Base-by-base conservation (phyloP, 2,888 invertebrate genomes). In the Gerris lacustris region DNA sequence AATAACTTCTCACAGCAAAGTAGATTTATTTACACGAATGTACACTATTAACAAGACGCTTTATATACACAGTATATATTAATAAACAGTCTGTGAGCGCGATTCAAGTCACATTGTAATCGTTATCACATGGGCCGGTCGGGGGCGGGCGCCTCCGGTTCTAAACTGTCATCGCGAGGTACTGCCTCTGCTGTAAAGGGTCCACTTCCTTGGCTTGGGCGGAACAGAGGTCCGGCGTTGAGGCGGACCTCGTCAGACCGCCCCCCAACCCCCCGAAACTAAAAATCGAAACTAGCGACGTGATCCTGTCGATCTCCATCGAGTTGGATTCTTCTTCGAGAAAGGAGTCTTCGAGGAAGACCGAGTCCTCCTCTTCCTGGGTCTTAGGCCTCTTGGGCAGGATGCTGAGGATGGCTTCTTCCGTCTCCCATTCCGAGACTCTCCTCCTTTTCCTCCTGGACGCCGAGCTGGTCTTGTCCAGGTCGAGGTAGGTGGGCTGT, bases 291-390 rank as follows among this genome's bases (percentile, higher is more conserved):
- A 85, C 85, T 73, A 85, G 78, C 72, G 84, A 84, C 63, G 85
- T 85, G 74, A 86, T 84, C 74, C 84, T 80, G 78, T 85, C 85
- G 75, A 85, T 84, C 78, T 84, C 84, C 84, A 84, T 84, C 11
- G 81, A 80, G 6, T 80, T 79, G 31, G 76, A 75, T 43, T 74
- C 74, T 66, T 71, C 72, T 11, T 82, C 81, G 18, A 82, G 80
- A 55, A 82, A 77, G 17, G 81, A 79, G 74, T 82, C 82, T 74
- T 82, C 82, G 62, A 82, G 76, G 73, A 82, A 82, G 63, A 81
- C 81, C 67, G 80, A 80, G 75, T 82, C 82, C 6, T 69, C 72
- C 45, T 76, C 76, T 62, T 76, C 77, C 71, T 78, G 78, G 15
- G 78, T 72, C 76, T 80, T 80, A 69, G 80, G 80, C 71, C 80